These are phyloP conservation scores for Sipha maydis DNA, from an alignment of 2,888 invertebrate species.

Conservation along the genomic window DNA sequence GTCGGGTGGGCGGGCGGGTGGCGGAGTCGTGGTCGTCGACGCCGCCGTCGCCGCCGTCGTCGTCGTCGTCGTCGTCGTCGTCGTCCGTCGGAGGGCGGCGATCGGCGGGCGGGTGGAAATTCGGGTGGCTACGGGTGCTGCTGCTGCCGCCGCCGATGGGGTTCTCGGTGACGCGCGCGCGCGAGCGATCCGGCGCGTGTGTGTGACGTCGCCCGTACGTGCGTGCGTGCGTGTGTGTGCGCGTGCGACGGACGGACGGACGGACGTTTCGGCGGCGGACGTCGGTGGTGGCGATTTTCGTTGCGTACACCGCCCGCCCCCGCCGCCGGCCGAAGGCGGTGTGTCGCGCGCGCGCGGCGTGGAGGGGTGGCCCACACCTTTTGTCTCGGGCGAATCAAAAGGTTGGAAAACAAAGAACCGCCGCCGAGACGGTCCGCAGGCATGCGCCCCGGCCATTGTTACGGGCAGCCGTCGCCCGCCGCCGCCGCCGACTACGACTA, in stretches of 20 bases:
- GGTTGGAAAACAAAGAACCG: conserved; percentile 61
- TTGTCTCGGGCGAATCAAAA: conserved; percentile 61
- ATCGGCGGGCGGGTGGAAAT: conserved; percentile 35
- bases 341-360: conserved; percentile 3
- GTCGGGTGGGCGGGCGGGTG: not conserved
- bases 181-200: not conserved
- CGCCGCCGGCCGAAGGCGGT: not conserved
- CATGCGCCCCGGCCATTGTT: conserved; percentile 62
- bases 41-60: not conserved
- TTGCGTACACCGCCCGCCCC: not conserved
- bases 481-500: not conserved
- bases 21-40: conserved; percentile 15
- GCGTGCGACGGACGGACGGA: not conserved
- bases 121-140: not conserved
- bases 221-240: not conserved
- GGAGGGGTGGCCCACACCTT: conserved; percentile 58
- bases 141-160: not conserved
- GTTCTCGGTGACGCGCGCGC: not conserved
- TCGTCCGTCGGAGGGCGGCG: conserved; percentile 13
- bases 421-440: conserved; percentile 59
- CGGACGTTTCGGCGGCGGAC: conserved; percentile 2
- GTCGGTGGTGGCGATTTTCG: conserved; percentile 49
- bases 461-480: conserved; percentile 45
- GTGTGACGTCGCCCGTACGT: not conserved
- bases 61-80: conserved; percentile 20